A percentile compares a stretch with the other conserved stretches of the same genome.
phyloP scores from a whole-genome alignment of 2,113 vertebrate genomes.

The Otis tarda region DNA sequence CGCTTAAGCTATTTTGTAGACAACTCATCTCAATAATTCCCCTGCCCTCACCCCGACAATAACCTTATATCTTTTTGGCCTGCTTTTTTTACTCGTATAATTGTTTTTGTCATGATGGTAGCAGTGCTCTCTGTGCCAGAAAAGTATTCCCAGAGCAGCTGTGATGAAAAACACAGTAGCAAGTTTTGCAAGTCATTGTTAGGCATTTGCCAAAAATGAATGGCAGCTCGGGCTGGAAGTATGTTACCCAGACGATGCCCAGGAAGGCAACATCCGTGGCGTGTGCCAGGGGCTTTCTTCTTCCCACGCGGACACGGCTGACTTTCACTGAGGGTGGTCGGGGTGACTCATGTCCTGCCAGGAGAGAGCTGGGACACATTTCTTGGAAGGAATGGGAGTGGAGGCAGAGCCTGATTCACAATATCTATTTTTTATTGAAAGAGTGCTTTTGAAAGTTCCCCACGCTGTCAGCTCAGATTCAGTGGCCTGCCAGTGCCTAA shows the following conservation, averaged over 20 bases:
- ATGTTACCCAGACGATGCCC: background rate
- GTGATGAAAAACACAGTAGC: conserved; percentile 32
- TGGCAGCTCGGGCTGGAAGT: background rate
- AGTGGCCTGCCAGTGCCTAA: background rate
- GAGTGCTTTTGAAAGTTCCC: background rate
- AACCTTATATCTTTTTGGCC: background rate
- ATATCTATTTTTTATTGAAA: background rate
- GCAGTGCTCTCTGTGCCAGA: conserved; percentile 22
- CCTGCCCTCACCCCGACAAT: background rate
- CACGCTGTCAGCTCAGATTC: background rate
- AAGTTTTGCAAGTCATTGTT: conserved; percentile 46
- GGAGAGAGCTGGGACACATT: background rate
- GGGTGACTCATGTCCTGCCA: conserved; percentile 32
- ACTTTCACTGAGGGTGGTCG: conserved; percentile 26
- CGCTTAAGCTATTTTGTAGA: conserved; percentile 2
- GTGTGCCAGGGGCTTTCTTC: conserved; percentile 11
- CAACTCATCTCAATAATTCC: background rate
- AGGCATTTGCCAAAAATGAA: conserved; percentile 26
- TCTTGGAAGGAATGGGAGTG: background rate
- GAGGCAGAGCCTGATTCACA: background rate
- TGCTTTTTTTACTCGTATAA: background rate
- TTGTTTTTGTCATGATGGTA: conserved; percentile 35
- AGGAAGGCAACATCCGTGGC: background rate
- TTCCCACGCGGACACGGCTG: background rate
- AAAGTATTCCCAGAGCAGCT: conserved; percentile 14